Evolutionary conservation across 2,113 vertebrate genomes (phyloP).

Genomic region (Catharus fuscescens): DNA sequence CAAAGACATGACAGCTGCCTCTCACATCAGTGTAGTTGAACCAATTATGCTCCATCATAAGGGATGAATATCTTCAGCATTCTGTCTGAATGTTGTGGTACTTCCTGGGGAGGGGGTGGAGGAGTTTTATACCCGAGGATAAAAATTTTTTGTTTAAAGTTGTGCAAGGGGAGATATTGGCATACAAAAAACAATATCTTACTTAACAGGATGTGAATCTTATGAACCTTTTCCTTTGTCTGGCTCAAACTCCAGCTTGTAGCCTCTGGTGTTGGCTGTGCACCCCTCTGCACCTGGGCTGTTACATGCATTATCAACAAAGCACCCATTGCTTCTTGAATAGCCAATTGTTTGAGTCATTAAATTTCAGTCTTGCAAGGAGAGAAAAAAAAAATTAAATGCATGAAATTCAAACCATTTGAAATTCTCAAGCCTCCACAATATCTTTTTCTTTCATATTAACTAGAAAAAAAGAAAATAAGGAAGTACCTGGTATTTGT

Average conservation of each 20-base stretch:
- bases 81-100: neutral
- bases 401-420: neutral
- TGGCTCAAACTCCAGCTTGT: neutral
- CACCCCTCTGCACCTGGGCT: neutral
- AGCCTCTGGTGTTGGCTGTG: neutral
- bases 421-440: neutral
- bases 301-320: neutral
- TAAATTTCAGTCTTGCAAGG: fast-evolving
- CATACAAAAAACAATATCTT: neutral
- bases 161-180: neutral
- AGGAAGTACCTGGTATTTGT: neutral
- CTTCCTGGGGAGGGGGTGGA: neutral
- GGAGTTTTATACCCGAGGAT: neutral
- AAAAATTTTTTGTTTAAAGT: neutral
- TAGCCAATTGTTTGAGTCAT: neutral
- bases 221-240: neutral
- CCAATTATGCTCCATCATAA: neutral
- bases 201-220: neutral
- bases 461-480: neutral
- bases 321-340: neutral
- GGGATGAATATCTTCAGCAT: neutral
- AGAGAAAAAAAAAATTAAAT: neutral
- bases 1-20: neutral
- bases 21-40: neutral
- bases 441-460: neutral